Evolutionary conservation across 1,140 invertebrate species (phyloP), one percentile per base, ranked within the genome.

Genomic region (Procambarus virginalis): DNA sequence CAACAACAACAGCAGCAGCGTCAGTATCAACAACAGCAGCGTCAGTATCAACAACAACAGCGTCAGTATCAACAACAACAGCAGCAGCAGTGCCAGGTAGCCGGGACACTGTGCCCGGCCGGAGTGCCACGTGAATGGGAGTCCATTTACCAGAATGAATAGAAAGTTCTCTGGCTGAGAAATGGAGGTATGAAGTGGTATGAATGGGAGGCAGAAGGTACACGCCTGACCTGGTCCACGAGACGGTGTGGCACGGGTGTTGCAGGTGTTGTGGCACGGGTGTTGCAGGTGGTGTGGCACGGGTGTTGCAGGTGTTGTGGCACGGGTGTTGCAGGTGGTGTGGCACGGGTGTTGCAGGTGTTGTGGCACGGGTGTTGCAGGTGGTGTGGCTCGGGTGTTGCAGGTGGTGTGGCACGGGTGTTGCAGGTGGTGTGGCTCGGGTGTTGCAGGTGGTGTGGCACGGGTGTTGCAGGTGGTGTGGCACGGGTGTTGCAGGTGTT

Each of bases 91-190:
- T 17, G 55, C 9, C 46, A 9, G 58, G 58, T 49, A 55, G 48
- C 80, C 51, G 9, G 79, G 51, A 34, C 22, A 22, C 14, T 17
- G 3, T 17, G 58, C 17, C 55, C 34, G 2, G 22, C 34, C 55
- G 55, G 34, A 64, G 46, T 64, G 80, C 68, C 68, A 64, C 80
- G 58, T 82, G 58, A 82, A 82, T 82, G 68, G 80, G 80, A 82
- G 51, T 82, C 80, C 60, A 82, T 82, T 81, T 82, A 82, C 80
- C 22, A 48, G 58, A 82, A 64, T 82, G 80, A 82, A 82, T 82
- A 82, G 80, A 82, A 82, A 82, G 80, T 82, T 82, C 80, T 64
- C 45, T 68, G 80, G n/a, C 80, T 82, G 80, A 82, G 80, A 82
- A 82, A 82, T 82, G 80, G 80, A 82, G 80, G 80, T 82, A 68